Percentiles rank a stretch among this genome's conserved stretches.
These are phyloP conservation scores for Poecilia wingei DNA, from an alignment of 2,797 vertebrate genomes.

Conservation along the genomic window DNA sequence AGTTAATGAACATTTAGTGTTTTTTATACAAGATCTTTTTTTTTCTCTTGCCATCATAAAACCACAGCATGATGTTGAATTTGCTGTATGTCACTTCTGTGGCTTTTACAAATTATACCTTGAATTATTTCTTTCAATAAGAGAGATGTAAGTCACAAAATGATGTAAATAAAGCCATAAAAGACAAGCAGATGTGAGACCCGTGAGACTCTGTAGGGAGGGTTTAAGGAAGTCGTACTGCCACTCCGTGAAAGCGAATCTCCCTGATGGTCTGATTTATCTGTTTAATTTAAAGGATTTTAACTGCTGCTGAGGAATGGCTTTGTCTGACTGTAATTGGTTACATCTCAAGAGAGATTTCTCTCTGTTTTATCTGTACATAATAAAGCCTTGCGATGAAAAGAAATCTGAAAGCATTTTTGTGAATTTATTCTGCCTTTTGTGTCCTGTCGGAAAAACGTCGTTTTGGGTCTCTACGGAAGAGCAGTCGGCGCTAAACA, in stretches of 20 bases:
- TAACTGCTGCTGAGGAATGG: conserved; percentile 65
- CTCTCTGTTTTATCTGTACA: conserved; percentile 84
- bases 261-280: conserved; percentile 40
- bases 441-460: conserved; percentile 4
- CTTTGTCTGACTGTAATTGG: conserved; percentile 74
- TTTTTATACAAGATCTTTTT: conserved; percentile 3
- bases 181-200: conserved; percentile 34
- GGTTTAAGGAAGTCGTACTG: conserved; percentile 49
- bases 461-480: background rate
- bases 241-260: conserved; percentile 37
- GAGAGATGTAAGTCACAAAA: conserved; percentile 8
- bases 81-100: conserved; percentile 15
- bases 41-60: background rate
- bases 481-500: background rate
- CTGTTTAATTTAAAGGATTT: conserved; percentile 51
- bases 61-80: conserved; percentile 5
- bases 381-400: conserved; percentile 87
- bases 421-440: conserved; percentile 81
- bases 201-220: conserved; percentile 34
- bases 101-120: conserved; percentile 19
- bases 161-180: conserved; percentile 48
- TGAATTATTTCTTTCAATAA: conserved; percentile 8
- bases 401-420: conserved; percentile 76
- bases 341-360: conserved; percentile 48
- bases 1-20: background rate